Evolutionary conservation across 2,888 invertebrate genomes (phyloP), one percentile per base, ranked within the genome.

Genomic region (Elysia crispata): DNA sequence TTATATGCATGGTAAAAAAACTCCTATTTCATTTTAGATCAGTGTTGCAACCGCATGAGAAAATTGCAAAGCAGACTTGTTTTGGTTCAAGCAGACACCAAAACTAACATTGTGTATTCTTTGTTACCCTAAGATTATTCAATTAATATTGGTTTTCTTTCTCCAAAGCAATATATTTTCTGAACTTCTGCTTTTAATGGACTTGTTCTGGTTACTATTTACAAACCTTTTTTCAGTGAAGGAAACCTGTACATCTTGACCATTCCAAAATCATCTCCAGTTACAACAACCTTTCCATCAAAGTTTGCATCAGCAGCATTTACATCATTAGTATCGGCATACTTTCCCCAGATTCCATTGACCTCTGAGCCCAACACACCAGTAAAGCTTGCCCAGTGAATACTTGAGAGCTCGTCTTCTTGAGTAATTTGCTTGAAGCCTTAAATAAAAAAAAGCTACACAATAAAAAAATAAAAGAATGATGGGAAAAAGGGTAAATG

Each of bases 341-440:
- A 92, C 77, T 92, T 92, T 83, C 91, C 91, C 92, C 92, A 92
- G 64, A 92, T 91, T 0, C 91, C 92, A 79, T 89, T 91, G 30
- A 91, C 92, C 81, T 92, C 92, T 15, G 88, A 86, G 20, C 92
- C 92, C n/a, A 92, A 84, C 1, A 92, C 92, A 25, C 92, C 90
- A 18, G 92, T 92, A 85, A 91, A 92, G 6, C 90, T 87, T 0
- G 83, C 79, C 92, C 92, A 92, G 81, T 88, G 89, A 23, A 92
- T 91, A 74, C 84, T 84, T 50, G 84, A 85, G 30, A 92, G 84
- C 80, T 91, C 91, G n/a, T 91, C 91, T 33, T 87, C 87, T 80
- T 85, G 89, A 0, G 91, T 91, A n/a, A 87, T 85, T 76, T 91
- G 91, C 83, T 92, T 92, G 0, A 92, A 91, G 78, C 80, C 92